Base-by-base conservation (phyloP, 2,888 invertebrate species). In the Arge pagana region DNA sequence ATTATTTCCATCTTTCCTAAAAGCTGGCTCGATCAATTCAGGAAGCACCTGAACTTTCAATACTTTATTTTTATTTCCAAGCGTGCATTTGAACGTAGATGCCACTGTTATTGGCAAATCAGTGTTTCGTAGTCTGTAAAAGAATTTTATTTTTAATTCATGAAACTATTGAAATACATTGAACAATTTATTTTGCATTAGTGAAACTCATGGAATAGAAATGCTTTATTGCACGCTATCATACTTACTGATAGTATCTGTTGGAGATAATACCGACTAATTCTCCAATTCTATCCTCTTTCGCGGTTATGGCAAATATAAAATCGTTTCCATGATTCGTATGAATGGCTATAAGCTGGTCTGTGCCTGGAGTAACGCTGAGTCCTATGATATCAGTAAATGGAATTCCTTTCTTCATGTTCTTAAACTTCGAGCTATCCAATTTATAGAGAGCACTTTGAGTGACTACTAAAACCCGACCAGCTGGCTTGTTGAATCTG, bases 241-340 rank as follows among this genome's bases (percentile, higher is more conserved):
- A 66, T 60, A 84, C 88, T 84, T 78, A 93, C 93, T 85, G 84
- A 59, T 82, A 80, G 77, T 86, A 92, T 70, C 88, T 82, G 63
- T 88, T 85, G 66, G 87, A 85, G 4, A 96, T 78, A 48, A 89
- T 83, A 10, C 94, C 96, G 10, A 96, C 82, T 23, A 94, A 80
- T 76, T 96, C 96, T 0, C 95, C 96, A 43, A 94, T 85, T 58
- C 89, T 81, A 75, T 95, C 93, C 57, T 89, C 88, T 24, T 74
- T 76, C 4, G 78, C 65, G 37, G 77, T 79, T 55, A 96, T 81
- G 0, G 93, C 89, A 62, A 94, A 82, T 28, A 96, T 92, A 60
- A 96, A 83, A 80, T 97, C 96, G 77, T 96, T 95, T 50, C 92
- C 90, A 11, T 87, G 85, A 42, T 88, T 87, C 40, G 93, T 86